These are phyloP conservation scores for Myotis myotis DNA, from an alignment of 2,797 vertebrate genomes.

Conservation along the genomic window DNA sequence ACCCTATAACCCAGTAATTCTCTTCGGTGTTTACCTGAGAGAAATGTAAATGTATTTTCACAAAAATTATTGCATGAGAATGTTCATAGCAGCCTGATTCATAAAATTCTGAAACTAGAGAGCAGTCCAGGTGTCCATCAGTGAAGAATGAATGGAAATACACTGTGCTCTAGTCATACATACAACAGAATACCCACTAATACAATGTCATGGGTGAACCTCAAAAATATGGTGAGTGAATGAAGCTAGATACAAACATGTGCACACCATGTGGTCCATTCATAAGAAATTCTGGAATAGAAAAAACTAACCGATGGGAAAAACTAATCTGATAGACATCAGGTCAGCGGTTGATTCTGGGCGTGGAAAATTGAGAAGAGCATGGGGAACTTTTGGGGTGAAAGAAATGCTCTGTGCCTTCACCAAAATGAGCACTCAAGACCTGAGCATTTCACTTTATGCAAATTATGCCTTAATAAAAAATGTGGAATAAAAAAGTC, in stretches of 20 bases:
- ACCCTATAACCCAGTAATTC: not conserved
- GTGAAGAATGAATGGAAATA: not conserved
- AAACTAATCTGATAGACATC: not conserved
- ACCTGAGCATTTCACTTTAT: not conserved
- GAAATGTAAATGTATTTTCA: not conserved
- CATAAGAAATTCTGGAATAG: not conserved
- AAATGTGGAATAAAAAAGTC: not conserved
- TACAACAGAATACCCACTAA: not conserved
- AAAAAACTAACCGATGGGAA: not conserved
- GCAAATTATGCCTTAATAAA: not conserved
- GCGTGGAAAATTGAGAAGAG: not conserved
- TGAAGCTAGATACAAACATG: not conserved
- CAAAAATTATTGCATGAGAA: not conserved
- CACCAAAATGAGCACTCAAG: not conserved
- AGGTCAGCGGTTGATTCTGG: not conserved
- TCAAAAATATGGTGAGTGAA: not conserved
- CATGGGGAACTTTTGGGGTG: not conserved
- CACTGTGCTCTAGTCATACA: fast-evolving
- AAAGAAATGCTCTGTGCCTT: not conserved
- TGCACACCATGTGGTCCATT: not conserved
- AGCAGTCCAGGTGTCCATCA: not conserved
- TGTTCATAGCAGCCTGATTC: not conserved
- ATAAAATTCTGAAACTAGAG: not conserved
- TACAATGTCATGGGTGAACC: not conserved
- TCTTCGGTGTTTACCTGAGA: not conserved